Base-by-base conservation (phyloP, 2,113 vertebrate species). In the Odocoileus hemionus region DNA sequence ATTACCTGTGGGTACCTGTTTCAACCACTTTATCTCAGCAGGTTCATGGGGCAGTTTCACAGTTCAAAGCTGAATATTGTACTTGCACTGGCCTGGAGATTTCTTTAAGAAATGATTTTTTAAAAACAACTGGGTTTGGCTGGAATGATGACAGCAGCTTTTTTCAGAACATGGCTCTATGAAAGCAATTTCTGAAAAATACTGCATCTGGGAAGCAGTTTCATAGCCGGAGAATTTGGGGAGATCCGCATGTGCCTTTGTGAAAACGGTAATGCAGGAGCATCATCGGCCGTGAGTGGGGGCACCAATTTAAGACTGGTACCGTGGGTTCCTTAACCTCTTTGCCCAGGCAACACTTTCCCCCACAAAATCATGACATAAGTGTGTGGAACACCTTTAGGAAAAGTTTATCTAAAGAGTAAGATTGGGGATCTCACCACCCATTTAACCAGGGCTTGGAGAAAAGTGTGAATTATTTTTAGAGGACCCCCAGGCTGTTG, bases 321-420 rank as follows among this genome's bases (percentile, higher is more conserved):
- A 1, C 57, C 6, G 0, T 1, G 0, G 1, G 12, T 11, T n/a
- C 39, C 55, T 30, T 7, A 3, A 0, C 21, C 26, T 50, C 58
- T 80, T 16, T 7, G 50, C n/a, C 52, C 12, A 0, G 0, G 43
- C 50, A 25, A 80, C 3, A 1, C 21, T 19, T n/a, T 15, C 6
- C 3, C 7, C 25, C 0, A 0, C 3, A 10, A 74, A 14, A 8
- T 21, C 36, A 1, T 16, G 36, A 54, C 16, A 1, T 23, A 10
- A 10, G 6, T 0, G 0, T 1, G 1, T 1, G 1, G 50, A 28
- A 10, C 16, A 10, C 36, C 16, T 57, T 2, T 1, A 21, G 54
- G 74, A 36, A 7, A 55, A 52, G 26, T 23, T 52, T 23, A 39
- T 17, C 58, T 1, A 10, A 45, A 55, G 21, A 28, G 4, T 74